Evolutionary conservation across 2,888 invertebrate genomes (phyloP).

Genomic region (Drosophila fulvimacula): DNA sequence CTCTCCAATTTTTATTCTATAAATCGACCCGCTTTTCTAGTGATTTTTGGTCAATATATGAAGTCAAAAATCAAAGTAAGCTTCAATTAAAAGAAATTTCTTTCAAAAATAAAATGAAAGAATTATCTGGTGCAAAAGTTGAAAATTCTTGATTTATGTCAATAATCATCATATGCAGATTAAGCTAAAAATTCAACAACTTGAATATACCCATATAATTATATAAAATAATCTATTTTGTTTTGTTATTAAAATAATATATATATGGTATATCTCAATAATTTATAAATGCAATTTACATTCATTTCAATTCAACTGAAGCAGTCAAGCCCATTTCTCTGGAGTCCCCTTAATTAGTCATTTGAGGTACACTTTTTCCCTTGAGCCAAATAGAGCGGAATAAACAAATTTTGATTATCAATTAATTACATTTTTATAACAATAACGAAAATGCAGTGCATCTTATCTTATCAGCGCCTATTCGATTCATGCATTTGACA

Average conservation of each 20-base stretch:
- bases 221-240: too few species aligned
- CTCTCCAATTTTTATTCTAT: too few species aligned
- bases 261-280: neutral
- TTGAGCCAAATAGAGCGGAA: constrained; percentile 3
- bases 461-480: constrained; percentile 54
- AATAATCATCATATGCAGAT: neutral
- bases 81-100: too few species aligned
- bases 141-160: neutral
- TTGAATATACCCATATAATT: too few species aligned
- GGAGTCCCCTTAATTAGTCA: constrained; percentile 18
- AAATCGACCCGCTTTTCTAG: too few species aligned
- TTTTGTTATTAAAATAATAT: neutral
- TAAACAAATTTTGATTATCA: constrained; percentile 66
- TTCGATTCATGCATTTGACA: constrained; percentile 49
- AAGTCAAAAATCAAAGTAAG: too few species aligned
- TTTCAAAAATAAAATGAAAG: too few species aligned
- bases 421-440: constrained; percentile 68
- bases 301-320: neutral
- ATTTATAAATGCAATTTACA: neutral
- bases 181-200: neutral
- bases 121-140: neutral
- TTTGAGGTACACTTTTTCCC: neutral
- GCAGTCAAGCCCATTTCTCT: constrained; percentile 36
- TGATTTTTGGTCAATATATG: too few species aligned
- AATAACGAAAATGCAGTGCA: constrained; percentile 23